Percentiles rank a stretch among this genome's conserved stretches.
Conservation (phyloP, 2,888 invertebrate species). For the Alsophila aescularia region DNA sequence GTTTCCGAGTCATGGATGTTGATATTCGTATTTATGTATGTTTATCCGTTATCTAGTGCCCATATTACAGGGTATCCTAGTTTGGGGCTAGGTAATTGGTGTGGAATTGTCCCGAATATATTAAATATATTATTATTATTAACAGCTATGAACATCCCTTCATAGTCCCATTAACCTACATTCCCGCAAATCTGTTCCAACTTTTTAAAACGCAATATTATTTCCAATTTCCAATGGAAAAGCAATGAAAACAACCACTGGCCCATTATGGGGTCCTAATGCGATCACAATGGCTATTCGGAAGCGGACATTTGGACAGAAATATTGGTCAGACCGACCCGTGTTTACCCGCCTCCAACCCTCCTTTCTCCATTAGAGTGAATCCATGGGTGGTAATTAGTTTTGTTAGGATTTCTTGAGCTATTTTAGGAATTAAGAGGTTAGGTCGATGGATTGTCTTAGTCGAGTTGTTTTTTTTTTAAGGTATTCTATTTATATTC, state of each 20-base stretch:
- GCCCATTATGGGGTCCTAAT: conserved; percentile 16
- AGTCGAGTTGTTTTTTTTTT: no score
- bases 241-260: conserved; percentile 3
- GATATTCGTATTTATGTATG: no score
- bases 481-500: no score
- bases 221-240: not conserved
- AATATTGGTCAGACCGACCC: conserved; percentile 8
- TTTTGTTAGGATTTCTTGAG: conserved; percentile 38
- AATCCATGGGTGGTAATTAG: conserved; percentile 38
- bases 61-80: no score
- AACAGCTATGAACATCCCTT: not conserved
- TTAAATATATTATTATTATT: no score
- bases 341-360: not conserved
- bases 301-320: not conserved
- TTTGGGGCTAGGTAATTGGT: no score
- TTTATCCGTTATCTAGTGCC: no score
- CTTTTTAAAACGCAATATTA: not conserved
- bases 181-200: not conserved
- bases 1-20: no score
- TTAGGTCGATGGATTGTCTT: conserved; percentile 26
- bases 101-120: no score
- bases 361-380: conserved; percentile 11
- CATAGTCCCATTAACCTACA: not conserved
- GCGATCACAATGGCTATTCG: conserved; percentile 2
- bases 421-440: conserved; percentile 20